phyloP scores from a whole-genome alignment of 92 coral and sea anemone species.

The Phymanthus crucifer region DNA sequence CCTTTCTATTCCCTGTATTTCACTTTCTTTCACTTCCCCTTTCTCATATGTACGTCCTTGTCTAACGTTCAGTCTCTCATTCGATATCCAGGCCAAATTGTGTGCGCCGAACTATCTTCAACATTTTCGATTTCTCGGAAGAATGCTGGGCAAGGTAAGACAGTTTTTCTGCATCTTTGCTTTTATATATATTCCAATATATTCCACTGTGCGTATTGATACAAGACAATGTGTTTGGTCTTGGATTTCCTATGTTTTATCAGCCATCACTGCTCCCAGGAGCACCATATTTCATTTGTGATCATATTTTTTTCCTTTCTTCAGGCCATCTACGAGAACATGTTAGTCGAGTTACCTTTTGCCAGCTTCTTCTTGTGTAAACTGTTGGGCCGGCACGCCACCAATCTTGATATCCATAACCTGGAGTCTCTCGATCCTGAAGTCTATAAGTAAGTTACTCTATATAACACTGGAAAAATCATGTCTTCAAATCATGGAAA shows the following conservation, averaged over 20 bases:
- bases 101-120: slow-evolving; percentile 74
- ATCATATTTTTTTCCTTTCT: neutral
- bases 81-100: slow-evolving; percentile 64
- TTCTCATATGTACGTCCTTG: neutral
- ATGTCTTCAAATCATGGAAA: no score
- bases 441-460: slow-evolving; percentile 88
- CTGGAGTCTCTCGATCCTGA: slow-evolving; percentile 97
- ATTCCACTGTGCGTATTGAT: no score
- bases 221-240: no score
- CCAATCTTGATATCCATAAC: slow-evolving; percentile 93
- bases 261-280: no score
- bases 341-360: slow-evolving; percentile 97
- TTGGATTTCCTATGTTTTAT: neutral
- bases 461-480: no score
- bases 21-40: neutral
- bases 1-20: neutral
- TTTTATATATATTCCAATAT: no score
- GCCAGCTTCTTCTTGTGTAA: slow-evolving; percentile 97
- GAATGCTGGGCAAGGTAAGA: slow-evolving; percentile 95
- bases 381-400: slow-evolving; percentile 80
- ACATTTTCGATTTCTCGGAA: slow-evolving; percentile 90
- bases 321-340: slow-evolving; percentile 96
- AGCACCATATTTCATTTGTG: no score
- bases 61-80: neutral
- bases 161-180: neutral